Percentiles rank a stretch among this genome's conserved stretches.
Evolutionary conservation across 2,888 invertebrate species (phyloP).

Genomic region (Heteromurus nitidus): DNA sequence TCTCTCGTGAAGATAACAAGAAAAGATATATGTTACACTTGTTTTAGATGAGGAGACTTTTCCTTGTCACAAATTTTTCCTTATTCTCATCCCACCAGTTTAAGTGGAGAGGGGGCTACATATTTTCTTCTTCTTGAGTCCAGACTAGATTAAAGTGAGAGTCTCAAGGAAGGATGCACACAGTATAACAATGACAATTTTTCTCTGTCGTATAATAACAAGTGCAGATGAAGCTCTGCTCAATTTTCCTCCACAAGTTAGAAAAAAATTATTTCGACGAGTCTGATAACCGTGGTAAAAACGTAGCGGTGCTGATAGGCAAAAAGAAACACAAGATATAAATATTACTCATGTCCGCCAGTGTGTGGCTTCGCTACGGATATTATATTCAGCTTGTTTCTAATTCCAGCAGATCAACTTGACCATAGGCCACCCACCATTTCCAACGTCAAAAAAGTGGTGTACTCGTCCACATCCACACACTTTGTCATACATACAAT

Average conservation of each 20-base stretch:
- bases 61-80: no score
- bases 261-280: not conserved
- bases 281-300: not conserved
- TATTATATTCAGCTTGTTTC: slow-evolving; percentile 31
- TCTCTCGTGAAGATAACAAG: not conserved
- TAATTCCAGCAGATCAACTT: slow-evolving; percentile 10
- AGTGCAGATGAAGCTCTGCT: not conserved
- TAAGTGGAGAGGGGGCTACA: no score
- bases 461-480: not conserved
- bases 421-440: not conserved
- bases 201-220: not conserved
- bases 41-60: no score
- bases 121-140: no score
- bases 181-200: slow-evolving; percentile 5
- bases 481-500: not conserved
- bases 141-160: not conserved
- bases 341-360: no score
- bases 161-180: not conserved
- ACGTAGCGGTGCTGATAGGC: slow-evolving; percentile 23
- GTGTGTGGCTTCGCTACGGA: no score
- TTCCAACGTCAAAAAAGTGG: not conserved
- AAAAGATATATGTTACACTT: no score
- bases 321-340: not conserved
- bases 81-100: not conserved
- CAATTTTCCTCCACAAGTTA: slow-evolving; percentile 20